phyloP scores from a whole-genome alignment of 2,797 vertebrate species.

The Odontamblyopus lacepedii region DNA sequence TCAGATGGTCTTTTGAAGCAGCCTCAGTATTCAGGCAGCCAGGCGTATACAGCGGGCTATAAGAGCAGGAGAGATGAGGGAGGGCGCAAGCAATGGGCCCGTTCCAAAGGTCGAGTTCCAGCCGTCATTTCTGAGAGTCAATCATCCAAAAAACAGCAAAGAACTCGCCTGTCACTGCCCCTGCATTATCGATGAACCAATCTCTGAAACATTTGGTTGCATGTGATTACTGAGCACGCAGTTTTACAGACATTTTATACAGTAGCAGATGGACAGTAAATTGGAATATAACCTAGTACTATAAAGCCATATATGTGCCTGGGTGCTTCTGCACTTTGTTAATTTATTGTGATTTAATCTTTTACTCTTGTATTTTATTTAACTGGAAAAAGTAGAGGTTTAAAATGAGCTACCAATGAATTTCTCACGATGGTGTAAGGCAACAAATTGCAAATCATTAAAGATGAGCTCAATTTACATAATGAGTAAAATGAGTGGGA shows the following conservation, averaged over 20 bases:
- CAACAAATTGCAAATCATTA: slow-evolving; percentile 33
- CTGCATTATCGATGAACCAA: slow-evolving; percentile 24
- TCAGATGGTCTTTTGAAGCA: slow-evolving; percentile 61
- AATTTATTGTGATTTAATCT: background rate
- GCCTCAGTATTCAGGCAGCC: slow-evolving; percentile 47
- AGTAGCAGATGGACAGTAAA: background rate
- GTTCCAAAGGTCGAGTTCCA: slow-evolving; percentile 64
- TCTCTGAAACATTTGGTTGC: background rate
- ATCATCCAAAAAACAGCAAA: slow-evolving; percentile 41
- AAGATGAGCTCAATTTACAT: slow-evolving; percentile 33
- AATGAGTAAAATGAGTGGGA: slow-evolving; percentile 14
- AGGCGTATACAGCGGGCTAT: slow-evolving; percentile 21
- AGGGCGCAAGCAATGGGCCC: slow-evolving; percentile 33
- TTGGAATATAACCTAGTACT: background rate
- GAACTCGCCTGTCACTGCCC: slow-evolving; percentile 9
- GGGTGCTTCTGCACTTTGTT: background rate
- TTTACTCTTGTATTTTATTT: background rate
- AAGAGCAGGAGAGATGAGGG: slow-evolving; percentile 49
- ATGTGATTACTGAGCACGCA: slow-evolving; percentile 8
- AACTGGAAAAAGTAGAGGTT: background rate
- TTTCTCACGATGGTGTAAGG: slow-evolving; percentile 31
- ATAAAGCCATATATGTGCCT: background rate
- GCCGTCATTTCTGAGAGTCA: slow-evolving; percentile 43
- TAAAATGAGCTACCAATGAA: slow-evolving; percentile 31
- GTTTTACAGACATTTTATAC: slow-evolving; percentile 5